phyloP scores from a whole-genome alignment of 2,888 invertebrate genomes.

The Ectobius pallidus region DNA sequence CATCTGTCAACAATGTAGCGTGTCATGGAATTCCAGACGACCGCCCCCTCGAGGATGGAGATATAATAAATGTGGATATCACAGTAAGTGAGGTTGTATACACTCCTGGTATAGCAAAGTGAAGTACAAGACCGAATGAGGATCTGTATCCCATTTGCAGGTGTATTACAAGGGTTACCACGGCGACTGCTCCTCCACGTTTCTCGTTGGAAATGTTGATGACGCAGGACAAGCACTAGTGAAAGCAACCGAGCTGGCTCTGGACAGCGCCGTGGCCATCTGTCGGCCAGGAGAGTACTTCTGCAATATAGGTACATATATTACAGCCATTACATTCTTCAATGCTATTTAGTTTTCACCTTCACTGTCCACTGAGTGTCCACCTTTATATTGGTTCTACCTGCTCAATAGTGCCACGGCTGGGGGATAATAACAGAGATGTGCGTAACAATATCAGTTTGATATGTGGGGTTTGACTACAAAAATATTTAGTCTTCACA shows the following conservation, averaged over 20 bases:
- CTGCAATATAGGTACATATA: conserved; percentile 59
- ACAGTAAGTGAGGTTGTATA: conserved; percentile 66
- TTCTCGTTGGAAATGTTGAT: conserved; percentile 83
- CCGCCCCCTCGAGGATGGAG: conserved; percentile 79
- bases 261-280: conserved; percentile 63
- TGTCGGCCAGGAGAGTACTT: conserved; percentile 62
- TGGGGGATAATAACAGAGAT: too few species aligned
- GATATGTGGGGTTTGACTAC: too few species aligned
- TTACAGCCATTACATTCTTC: too few species aligned
- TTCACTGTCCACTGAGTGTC: too few species aligned
- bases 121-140: too few species aligned
- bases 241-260: conserved; percentile 70
- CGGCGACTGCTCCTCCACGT: conserved; percentile 91
- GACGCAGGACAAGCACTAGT: conserved; percentile 72
- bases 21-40: conserved; percentile 94
- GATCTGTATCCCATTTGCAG: too few species aligned
- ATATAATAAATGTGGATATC: conserved; percentile 89
- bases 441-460: too few species aligned
- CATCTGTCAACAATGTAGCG: conserved; percentile 88
- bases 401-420: too few species aligned
- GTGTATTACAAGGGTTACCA: conserved; percentile 84
- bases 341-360: too few species aligned
- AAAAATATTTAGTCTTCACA: too few species aligned
- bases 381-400: too few species aligned
- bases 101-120: too few species aligned